These are phyloP conservation scores for Leptura quadrifasciata DNA, from an alignment of 2,888 invertebrate genomes.

Conservation along the genomic window DNA sequence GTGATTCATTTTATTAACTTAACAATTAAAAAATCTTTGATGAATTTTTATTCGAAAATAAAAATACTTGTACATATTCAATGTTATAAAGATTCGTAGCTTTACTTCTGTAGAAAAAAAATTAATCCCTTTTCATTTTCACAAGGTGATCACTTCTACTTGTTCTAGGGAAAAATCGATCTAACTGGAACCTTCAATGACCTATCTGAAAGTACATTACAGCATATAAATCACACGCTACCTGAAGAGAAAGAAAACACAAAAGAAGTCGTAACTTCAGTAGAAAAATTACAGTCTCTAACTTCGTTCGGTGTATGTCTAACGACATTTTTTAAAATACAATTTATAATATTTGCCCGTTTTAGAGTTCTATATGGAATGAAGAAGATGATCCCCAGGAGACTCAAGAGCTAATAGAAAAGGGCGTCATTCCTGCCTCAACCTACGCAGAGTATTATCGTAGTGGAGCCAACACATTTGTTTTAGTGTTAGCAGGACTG, in stretches of 20 bases:
- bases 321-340: neutral
- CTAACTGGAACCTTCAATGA: conserved; percentile 77
- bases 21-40: too few species aligned
- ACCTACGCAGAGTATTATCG: conserved; percentile 83
- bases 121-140: too few species aligned
- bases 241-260: conserved; percentile 65
- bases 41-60: too few species aligned
- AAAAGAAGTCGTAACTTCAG: conserved; percentile 52
- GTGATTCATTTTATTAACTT: too few species aligned
- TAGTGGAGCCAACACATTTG: conserved; percentile 79
- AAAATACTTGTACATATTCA: too few species aligned
- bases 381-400: conserved; percentile 75
- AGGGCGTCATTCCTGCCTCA: conserved; percentile 78
- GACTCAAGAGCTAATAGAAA: conserved; percentile 79
- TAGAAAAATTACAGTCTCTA: conserved; percentile 23
- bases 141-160: too few species aligned
- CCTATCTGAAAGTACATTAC: conserved; percentile 74
- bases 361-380: conserved; percentile 54
- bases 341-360: conserved; percentile 3
- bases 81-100: too few species aligned
- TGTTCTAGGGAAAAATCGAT: conserved; percentile 78
- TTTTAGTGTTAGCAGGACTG: conserved; percentile 76
- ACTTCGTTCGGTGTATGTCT: conserved; percentile 64
- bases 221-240: conserved; percentile 51
- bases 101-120: neutral